A percentile compares a stretch with the other conserved stretches of the same genome.
These are phyloP conservation scores for Oryzias woworae DNA, from an alignment of 2,113 vertebrate genomes.

Conservation along the genomic window DNA sequence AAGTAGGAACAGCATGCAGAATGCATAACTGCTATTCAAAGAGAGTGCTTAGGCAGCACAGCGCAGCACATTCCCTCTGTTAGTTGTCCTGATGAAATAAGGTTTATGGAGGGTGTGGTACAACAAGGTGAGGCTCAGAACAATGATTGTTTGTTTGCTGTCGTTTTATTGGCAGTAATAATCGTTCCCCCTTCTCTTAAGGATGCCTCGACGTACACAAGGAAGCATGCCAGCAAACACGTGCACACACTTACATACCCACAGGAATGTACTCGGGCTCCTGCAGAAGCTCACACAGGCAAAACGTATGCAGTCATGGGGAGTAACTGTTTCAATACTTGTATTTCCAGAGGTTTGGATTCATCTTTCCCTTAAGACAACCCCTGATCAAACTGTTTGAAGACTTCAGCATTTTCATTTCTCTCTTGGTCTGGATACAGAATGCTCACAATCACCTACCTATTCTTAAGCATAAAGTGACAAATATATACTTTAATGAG, in stretches of 20 bases:
- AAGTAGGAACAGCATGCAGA: slow-evolving; percentile 43
- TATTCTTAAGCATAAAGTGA: too few species aligned
- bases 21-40: slow-evolving; percentile 60
- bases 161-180: slow-evolving; percentile 77
- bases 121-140: slow-evolving; percentile 72
- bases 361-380: slow-evolving; percentile 1
- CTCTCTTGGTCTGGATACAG: neutral
- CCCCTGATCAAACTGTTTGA: slow-evolving; percentile 6
- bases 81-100: slow-evolving; percentile 63
- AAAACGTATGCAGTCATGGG: slow-evolving; percentile 8
- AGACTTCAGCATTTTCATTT: slow-evolving; percentile 12
- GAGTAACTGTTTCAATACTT: slow-evolving; percentile 35
- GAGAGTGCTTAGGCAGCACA: slow-evolving; percentile 78
- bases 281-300: slow-evolving; percentile 10
- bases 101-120: slow-evolving; percentile 72
- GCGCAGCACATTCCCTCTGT: slow-evolving; percentile 74
- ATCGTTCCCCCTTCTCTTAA: slow-evolving; percentile 69
- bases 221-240: slow-evolving; percentile 55
- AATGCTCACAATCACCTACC: too few species aligned
- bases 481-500: too few species aligned
- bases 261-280: slow-evolving; percentile 59
- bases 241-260: slow-evolving; percentile 62
- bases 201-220: slow-evolving; percentile 47
- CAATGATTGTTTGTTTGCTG: slow-evolving; percentile 77
- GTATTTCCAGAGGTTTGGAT: slow-evolving; percentile 16